Conservation (phyloP, 2,113 vertebrate genomes). For the Ceratotherium simum region DNA sequence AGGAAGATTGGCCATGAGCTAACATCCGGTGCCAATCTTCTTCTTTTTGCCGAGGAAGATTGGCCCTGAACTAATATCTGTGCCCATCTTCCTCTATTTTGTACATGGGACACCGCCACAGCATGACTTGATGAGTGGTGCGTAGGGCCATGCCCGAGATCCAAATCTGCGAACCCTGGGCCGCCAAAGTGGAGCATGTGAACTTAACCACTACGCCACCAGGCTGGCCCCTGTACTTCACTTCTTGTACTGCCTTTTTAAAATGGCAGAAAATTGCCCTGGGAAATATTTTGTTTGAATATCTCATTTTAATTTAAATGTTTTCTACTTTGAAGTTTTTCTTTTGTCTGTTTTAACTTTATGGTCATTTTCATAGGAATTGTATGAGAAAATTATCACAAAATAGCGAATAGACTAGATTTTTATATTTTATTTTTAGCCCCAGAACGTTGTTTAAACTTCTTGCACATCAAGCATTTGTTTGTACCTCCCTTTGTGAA, state of each 20-base stretch:
- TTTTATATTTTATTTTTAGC: constrained; percentile 48
- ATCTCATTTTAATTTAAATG: constrained; percentile 27
- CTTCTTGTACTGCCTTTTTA: not conserved
- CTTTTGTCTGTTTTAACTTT: constrained; percentile 37
- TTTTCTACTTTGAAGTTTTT: not conserved
- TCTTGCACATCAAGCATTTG: not conserved
- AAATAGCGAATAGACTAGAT: not conserved
- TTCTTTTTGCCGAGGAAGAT: too few relatives aligned
- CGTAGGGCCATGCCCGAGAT: too few relatives aligned
- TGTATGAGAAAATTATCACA: constrained; percentile 21
- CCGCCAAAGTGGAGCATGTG: too few relatives aligned
- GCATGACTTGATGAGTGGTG: too few relatives aligned
- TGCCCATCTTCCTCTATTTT: too few relatives aligned
- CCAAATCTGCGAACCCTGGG: too few relatives aligned
- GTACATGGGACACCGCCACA: too few relatives aligned
- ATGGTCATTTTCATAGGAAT: constrained; percentile 38
- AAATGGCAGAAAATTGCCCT: constrained; percentile 21
- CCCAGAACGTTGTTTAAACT: constrained; percentile 11
- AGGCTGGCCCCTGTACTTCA: not conserved
- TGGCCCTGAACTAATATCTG: too few relatives aligned
- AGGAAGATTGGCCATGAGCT: too few relatives aligned
- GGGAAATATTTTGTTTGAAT: constrained; percentile 32
- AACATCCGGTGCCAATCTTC: too few relatives aligned
- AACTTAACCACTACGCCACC: too few relatives aligned
- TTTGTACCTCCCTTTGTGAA: not conserved